phyloP scores from a whole-genome alignment of 2,888 invertebrate species.

The Andrena trimmerana region DNA sequence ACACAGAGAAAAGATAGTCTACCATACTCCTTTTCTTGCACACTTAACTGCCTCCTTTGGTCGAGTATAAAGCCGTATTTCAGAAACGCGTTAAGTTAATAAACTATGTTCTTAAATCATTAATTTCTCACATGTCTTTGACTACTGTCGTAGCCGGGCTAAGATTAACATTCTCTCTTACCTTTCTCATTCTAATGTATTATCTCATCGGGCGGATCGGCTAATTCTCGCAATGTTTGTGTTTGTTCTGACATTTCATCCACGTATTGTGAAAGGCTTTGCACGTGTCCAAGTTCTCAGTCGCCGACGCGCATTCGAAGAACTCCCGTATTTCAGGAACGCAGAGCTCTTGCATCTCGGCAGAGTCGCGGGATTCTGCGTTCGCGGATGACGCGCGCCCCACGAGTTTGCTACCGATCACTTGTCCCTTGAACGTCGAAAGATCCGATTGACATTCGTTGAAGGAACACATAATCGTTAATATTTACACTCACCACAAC shows the following conservation, averaged over 20 bases:
- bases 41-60: slow-evolving; percentile 69
- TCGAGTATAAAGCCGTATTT: slow-evolving; percentile 72
- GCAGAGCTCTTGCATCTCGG: slow-evolving; percentile 28
- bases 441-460: not conserved
- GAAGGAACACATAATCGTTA: not conserved
- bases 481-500: slow-evolving; percentile 87
- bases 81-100: slow-evolving; percentile 80
- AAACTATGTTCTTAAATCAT: slow-evolving; percentile 78
- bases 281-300: slow-evolving; percentile 49
- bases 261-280: slow-evolving; percentile 48
- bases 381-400: not conserved
- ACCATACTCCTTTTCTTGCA: slow-evolving; percentile 72
- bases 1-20: slow-evolving; percentile 86
- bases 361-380: not conserved
- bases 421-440: slow-evolving; percentile 48
- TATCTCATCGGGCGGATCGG: not conserved
- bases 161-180: slow-evolving; percentile 1
- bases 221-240: slow-evolving; percentile 10
- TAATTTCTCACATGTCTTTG: slow-evolving; percentile 51
- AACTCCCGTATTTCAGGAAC: slow-evolving; percentile 54
- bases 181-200: not conserved
- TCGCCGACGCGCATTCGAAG: slow-evolving; percentile 57
- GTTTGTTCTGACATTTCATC: slow-evolving; percentile 54
- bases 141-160: not conserved
- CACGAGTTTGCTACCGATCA: slow-evolving; percentile 38